Evolutionary conservation across 2,797 vertebrate genomes (phyloP), one percentile per base, ranked within the genome.

Genomic region (Pogonophryne albipinna): DNA sequence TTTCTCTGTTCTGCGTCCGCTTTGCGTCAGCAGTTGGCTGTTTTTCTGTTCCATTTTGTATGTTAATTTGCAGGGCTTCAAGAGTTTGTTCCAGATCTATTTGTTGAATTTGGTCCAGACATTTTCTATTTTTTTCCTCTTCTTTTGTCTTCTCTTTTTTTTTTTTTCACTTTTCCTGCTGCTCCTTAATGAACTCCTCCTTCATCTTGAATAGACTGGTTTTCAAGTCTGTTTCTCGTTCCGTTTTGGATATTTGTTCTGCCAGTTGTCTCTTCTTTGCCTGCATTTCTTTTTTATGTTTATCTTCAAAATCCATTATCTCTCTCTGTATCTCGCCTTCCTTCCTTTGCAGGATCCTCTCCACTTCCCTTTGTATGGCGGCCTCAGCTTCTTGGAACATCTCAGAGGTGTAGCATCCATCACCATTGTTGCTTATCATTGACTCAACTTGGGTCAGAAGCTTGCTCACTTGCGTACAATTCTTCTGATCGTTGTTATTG

Each of bases 361-460:
- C 4, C 5, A 78, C 16, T 19, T 87, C 71, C 38, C 60, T 79
- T 16, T 85, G 68, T n/a, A 87, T 84, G 16, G 80, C 83, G 3
- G 4, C 53, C 20, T 90, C 86, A 1, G 84, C 74, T 3, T 87
- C 80, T 62, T 63, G 57, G 49, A 90, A 85, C 66, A 88, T 74
- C 0, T 67, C 38, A 0, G 62, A 51, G 3, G 72, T 79, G 77
- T 84, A 88, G 57, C 27, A 84, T 20, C 23, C 20, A 0, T 57
- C 67, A 0, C 72, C 60, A 6, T 90, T 90, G 23, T 45, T 20
- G 1, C 9, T 47, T 47, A 78, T 64, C 83, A 84, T 61, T 1
- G 12, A 2, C 3, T 87, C 62, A 0, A 88, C 52, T 4, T 60
- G 75, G 0, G 0, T 4, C n/a, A 88, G 4, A 3, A 90, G 59